A percentile compares a stretch with the other conserved stretches of the same genome.
Conservation (phyloP, 2,888 invertebrate genomes). For the Spicauda simplicius region DNA sequence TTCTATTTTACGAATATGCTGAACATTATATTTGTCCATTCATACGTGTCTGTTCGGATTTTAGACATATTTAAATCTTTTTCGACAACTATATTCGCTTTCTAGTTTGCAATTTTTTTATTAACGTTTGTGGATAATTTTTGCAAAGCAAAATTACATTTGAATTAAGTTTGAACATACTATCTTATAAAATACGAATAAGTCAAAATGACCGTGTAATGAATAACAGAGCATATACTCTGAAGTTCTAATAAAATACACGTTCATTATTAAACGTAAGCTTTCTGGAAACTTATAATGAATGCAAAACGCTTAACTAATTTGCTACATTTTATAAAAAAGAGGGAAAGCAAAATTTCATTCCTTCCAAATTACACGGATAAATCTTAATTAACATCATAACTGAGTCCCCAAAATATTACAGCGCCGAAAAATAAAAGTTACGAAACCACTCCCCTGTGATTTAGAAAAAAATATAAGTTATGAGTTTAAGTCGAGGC, state of each 20-base stretch:
- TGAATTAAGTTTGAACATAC: not conserved
- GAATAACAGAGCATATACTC: too few species aligned
- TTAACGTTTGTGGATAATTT: too few species aligned
- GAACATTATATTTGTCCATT: constrained; percentile 3
- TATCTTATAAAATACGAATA: too few species aligned
- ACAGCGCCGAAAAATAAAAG: constrained; percentile 15
- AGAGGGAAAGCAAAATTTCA: constrained; percentile 14
- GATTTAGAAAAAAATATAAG: constrained; percentile 29
- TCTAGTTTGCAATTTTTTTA: too few species aligned
- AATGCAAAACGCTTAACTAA: constrained; percentile 7
- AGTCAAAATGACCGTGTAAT: too few species aligned
- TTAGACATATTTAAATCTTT: not conserved
- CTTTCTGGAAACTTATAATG: not conserved
- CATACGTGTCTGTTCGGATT: constrained; percentile 3
- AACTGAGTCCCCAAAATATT: constrained; percentile 24
- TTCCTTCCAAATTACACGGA: constrained; percentile 23
- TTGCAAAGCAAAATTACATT: too few species aligned
- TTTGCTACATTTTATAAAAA: constrained; percentile 15
- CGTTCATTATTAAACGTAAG: not conserved
- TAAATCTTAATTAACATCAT: constrained; percentile 32
- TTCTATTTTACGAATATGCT: constrained; percentile 5
- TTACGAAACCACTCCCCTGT: constrained; percentile 26
- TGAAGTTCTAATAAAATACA: not conserved
- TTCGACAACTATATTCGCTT: not conserved
- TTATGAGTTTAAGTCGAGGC: constrained; percentile 5